Base-by-base conservation (phyloP, 1,140 invertebrate genomes). In the Drosophila truncata region DNA sequence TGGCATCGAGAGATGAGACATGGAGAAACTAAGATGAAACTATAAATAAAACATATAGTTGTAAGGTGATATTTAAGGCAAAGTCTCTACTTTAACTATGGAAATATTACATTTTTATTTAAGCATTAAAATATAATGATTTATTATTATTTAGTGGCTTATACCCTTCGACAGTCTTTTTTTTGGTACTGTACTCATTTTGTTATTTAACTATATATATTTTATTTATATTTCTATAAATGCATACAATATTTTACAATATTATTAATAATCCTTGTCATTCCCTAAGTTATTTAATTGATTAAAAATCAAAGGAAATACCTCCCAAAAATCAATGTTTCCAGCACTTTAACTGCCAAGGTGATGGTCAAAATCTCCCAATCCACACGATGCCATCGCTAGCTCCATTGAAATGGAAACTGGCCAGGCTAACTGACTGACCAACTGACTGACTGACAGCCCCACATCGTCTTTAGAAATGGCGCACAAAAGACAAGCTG, bases 391-490 rank as follows among this genome's bases (percentile, higher is more conserved):
- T 77, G 11, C 57, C 55, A 77, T 77, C 50, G 61, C 72, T 52
- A 76, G 31, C 52, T 23, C 72, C 39, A 65, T 77, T 84, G 84
- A 87, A 87, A 87, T 87, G 77, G 81, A 87, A 87, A 87, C 83
- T 88, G 80, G 81, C 66, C 75, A 50, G 64, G 61, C 47, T 77
- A 46, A 78, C 58, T 75, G 72, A 72, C 55, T 64, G 62, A 67
- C 61, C 77, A 61, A 77, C 80, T 67, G 67, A 70, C 50, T 81
- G 59, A 85, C 49, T 76, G 76, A 84, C 72, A 85, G 67, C 76
- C 72, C 57, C 62, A 85, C 78, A 65, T 70, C 61, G 72, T 87
- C 84, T 87, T 87, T 87, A 72, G 72, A 87, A 87, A 87, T 84
- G 84, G 85, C 80, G 80, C 80, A 90, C 84, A 87, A 87, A 87